Percentiles rank a stretch among this genome's conserved stretches.
These are phyloP conservation scores for Procapra przewalskii DNA, from an alignment of 2,113 vertebrate genomes.

Conservation along the genomic window DNA sequence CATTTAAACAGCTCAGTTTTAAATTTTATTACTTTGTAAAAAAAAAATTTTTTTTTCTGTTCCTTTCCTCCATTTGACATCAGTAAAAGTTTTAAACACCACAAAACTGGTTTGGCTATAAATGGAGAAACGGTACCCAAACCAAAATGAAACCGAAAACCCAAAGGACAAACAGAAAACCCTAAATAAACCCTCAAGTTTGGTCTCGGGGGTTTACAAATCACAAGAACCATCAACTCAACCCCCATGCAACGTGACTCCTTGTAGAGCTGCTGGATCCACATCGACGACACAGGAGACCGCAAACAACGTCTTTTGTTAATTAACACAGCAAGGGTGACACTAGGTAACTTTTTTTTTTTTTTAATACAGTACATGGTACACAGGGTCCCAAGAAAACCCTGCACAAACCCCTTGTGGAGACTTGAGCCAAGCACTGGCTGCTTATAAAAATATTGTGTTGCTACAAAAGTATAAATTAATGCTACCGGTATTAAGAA, in stretches of 20 bases:
- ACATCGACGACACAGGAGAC: constrained; percentile 78
- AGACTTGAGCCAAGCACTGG: constrained; percentile 89
- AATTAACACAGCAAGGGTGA: constrained; percentile 97
- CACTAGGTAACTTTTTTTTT: constrained; percentile 91
- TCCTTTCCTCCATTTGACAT: constrained; percentile 77
- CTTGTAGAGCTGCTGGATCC: constrained; percentile 72
- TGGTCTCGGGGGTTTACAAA: constrained; percentile 74
- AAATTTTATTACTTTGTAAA: constrained; percentile 69
- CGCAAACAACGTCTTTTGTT: constrained; percentile 77
- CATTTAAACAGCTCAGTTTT: constrained; percentile 80
- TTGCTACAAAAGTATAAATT: constrained; percentile 99
- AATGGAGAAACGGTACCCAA: constrained; percentile 68
- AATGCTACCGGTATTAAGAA: constrained; percentile 98
- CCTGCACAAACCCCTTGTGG: constrained; percentile 84
- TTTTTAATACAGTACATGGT: constrained; percentile 91
- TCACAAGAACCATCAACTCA: constrained; percentile 80
- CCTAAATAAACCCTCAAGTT: constrained; percentile 79
- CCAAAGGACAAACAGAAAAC: constrained; percentile 72
- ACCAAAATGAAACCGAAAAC: constrained; percentile 67
- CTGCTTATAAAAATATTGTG: constrained; percentile 99
- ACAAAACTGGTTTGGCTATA: constrained; percentile 76
- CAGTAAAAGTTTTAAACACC: constrained; percentile 81
- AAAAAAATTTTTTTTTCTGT: constrained; percentile 17
- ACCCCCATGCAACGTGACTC: constrained; percentile 80
- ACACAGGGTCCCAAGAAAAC: constrained; percentile 84